These are phyloP conservation scores for Podocnemis expansa DNA, from an alignment of 2,113 vertebrate species.

Conservation along the genomic window DNA sequence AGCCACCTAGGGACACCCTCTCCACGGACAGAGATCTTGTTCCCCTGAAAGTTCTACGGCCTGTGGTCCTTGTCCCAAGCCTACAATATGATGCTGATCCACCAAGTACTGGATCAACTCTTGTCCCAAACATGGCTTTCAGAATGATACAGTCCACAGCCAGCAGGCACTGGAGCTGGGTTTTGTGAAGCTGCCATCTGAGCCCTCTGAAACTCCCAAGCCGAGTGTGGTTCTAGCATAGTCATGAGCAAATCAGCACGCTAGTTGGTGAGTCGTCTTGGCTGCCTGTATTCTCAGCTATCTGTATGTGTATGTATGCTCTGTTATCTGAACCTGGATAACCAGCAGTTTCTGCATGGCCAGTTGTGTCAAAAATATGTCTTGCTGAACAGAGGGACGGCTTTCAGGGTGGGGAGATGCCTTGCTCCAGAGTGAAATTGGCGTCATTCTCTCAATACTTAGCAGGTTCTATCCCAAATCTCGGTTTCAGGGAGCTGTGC, in stretches of 20 bases:
- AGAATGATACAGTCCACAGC: background rate
- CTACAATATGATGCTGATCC: background rate
- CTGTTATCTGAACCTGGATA: background rate
- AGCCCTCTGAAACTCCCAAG: background rate
- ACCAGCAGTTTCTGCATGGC: background rate
- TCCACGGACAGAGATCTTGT: background rate
- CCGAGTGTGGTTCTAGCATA: background rate
- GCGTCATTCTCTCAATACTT: background rate
- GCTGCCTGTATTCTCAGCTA: background rate
- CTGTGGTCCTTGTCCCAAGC: background rate
- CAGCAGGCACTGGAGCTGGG: background rate
- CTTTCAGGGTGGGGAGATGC: background rate
- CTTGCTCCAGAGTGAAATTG: background rate
- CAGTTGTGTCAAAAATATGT: background rate
- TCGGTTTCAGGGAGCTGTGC: background rate
- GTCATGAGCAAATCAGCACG: background rate
- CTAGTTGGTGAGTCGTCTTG: rapidly evolving
- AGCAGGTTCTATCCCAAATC: background rate
- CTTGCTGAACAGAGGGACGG: background rate
- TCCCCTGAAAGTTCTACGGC: background rate
- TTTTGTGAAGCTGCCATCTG: rapidly evolving
- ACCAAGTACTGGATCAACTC: background rate
- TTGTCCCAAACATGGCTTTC: background rate
- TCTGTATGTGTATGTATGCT: too few species aligned
- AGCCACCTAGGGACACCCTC: background rate